Evolutionary conservation across 2,113 vertebrate genomes (phyloP).

Genomic region (Apus apus): DNA sequence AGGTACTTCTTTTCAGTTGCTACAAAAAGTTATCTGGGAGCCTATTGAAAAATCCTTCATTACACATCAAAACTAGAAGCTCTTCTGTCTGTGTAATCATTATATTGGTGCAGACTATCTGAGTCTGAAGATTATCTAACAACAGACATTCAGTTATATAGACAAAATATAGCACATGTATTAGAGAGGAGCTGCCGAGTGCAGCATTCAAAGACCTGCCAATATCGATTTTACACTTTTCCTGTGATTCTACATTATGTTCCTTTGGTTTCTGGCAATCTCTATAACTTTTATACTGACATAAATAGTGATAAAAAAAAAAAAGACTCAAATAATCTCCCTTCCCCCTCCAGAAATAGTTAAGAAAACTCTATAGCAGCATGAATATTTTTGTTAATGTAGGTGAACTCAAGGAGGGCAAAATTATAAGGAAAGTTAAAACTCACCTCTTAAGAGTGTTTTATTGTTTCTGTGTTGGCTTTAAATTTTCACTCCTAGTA

Average conservation of each 20-base stretch:
- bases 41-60: not conserved
- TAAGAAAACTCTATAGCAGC: slow-evolving; percentile 64
- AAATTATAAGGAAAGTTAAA: slow-evolving; percentile 39
- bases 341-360: slow-evolving; percentile 66
- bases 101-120: not conserved
- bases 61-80: not conserved
- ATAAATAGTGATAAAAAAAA: slow-evolving; percentile 79
- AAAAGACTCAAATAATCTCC: slow-evolving; percentile 47
- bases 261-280: slow-evolving; percentile 78
- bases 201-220: slow-evolving; percentile 69
- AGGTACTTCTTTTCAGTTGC: not conserved
- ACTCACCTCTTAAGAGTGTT: slow-evolving; percentile 2
- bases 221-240: slow-evolving; percentile 81
- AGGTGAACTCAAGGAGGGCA: slow-evolving; percentile 42
- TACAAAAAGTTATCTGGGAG: not conserved
- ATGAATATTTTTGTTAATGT: slow-evolving; percentile 77
- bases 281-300: slow-evolving; percentile 77
- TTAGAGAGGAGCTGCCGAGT: slow-evolving; percentile 71
- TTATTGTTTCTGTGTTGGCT: not conserved
- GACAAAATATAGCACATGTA: slow-evolving; percentile 71
- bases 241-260: slow-evolving; percentile 76
- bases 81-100: not conserved
- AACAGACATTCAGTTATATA: slow-evolving; percentile 58
- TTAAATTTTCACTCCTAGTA: slow-evolving; percentile 42
- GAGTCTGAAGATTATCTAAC: slow-evolving; percentile 47